Conservation (phyloP, 37 sponge, comb jelly and placozoan genomes). For the Eunapius fragilis region DNA sequence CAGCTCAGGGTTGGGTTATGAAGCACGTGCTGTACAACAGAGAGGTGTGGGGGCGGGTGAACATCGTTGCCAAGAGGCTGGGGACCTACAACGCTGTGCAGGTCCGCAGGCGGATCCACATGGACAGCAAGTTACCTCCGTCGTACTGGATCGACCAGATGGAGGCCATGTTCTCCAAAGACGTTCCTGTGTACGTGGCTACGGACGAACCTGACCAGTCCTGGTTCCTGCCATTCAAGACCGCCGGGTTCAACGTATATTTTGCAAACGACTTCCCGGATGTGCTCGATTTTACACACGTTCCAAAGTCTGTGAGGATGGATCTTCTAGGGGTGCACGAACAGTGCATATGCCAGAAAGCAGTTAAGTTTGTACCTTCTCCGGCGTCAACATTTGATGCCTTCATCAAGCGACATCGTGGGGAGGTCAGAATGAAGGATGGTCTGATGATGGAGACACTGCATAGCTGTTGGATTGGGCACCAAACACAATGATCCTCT, state of each 20-base stretch:
- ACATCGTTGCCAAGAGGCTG: conserved; percentile 22
- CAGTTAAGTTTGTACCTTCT: conserved; percentile 69
- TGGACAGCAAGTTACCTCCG: conserved; percentile 24
- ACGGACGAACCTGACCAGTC: conserved; percentile 59
- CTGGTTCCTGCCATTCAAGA: conserved; percentile 61
- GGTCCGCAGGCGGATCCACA: conserved; percentile 69
- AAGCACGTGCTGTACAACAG: conserved; percentile 32
- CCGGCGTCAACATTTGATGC: conserved; percentile 65
- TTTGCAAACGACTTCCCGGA: conserved; percentile 51
- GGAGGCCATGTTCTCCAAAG: conserved; percentile 28
- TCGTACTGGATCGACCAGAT: conserved; percentile 69
- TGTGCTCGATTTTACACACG: conserved; percentile 22
- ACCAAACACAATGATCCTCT: conserved; percentile 15
- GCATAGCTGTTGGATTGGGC: conserved; percentile 67
- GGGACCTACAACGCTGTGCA: conserved; percentile 81
- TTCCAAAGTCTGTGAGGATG: conserved; percentile 12
- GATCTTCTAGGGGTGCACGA: conserved; percentile 81
- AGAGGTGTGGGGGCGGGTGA: conserved; percentile 12
- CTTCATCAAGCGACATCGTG: conserved; percentile 51
- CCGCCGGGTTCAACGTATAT: conserved; percentile 57
- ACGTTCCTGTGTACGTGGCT: conserved; percentile 74
- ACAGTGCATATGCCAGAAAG: conserved; percentile 65
- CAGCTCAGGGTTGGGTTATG: conserved; percentile 66
- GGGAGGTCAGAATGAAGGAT: conserved; percentile 47
- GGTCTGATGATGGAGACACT: conserved; percentile 48